Evolutionary conservation across 2,888 invertebrate species (phyloP).

Genomic region (Thecocarcelia acutangulata): DNA sequence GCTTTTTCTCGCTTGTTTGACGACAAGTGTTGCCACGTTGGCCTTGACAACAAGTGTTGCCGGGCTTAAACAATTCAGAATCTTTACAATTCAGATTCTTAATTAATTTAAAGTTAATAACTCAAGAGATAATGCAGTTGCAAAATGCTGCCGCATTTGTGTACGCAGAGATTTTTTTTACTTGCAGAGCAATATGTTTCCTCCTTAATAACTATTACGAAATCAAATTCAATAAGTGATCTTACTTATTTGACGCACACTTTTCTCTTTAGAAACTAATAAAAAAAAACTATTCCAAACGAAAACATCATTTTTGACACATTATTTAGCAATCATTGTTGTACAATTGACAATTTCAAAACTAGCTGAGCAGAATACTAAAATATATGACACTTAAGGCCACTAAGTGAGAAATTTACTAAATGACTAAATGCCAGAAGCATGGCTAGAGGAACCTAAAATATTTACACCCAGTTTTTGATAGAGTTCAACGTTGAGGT

Average conservation of each 20-base stretch:
- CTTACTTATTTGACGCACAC: neutral
- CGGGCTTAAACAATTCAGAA: no score
- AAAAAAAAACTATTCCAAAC: constrained; percentile 68
- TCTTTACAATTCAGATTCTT: no score
- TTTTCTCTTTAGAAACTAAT: neutral
- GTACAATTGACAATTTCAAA: constrained; percentile 68
- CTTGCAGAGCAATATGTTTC: no score
- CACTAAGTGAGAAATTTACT: constrained; percentile 15
- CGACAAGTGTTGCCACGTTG: no score
- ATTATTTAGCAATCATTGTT: constrained; percentile 70
- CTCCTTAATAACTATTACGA: no score
- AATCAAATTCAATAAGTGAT: neutral
- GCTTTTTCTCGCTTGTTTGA: no score
- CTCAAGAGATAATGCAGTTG: no score
- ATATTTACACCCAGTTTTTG: constrained; percentile 24
- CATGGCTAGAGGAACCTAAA: neutral
- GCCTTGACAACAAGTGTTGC: no score
- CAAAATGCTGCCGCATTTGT: no score
- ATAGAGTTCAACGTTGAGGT: constrained; percentile 34
- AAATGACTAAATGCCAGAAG: constrained; percentile 16
- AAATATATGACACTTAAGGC: constrained; percentile 40
- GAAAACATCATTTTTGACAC: constrained; percentile 71
- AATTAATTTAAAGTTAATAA: no score
- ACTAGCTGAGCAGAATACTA: constrained; percentile 60
- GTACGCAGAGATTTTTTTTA: no score